phyloP scores from a whole-genome alignment of 2,888 invertebrate species.

The Hirtodrosophila cameraria region DNA sequence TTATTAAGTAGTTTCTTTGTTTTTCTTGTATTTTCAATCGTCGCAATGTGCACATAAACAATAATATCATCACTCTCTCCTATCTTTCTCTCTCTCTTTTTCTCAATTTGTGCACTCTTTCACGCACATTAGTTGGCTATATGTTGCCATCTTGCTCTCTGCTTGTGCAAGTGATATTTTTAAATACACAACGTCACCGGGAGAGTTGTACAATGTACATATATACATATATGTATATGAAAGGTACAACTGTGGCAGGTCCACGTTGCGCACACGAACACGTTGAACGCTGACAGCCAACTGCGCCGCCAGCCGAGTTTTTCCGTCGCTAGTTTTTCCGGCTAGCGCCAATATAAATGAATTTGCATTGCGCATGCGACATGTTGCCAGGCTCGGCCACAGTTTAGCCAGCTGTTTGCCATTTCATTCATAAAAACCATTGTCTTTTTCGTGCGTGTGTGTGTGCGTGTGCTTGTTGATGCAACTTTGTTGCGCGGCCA shows the following conservation, averaged over 20 bases:
- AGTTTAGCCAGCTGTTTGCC: constrained; percentile 31
- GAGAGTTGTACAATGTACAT: constrained; percentile 5
- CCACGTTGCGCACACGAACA: constrained; percentile 62
- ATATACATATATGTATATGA: not conserved
- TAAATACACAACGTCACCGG: constrained; percentile 35
- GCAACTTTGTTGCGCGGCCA: constrained; percentile 52
- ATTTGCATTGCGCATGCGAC: constrained; percentile 59
- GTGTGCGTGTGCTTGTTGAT: constrained; percentile 24
- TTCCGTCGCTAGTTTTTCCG: constrained; percentile 53
- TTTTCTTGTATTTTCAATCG: constrained; percentile 3
- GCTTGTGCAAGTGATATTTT: constrained; percentile 48
- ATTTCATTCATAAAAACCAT: constrained; percentile 68
- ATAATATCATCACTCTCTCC: constrained; percentile 33
- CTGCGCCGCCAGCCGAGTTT: constrained; percentile 65
- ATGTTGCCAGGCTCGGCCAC: constrained; percentile 51
- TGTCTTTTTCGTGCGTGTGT: constrained; percentile 16
- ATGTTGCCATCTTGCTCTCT: constrained; percentile 34
- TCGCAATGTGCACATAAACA: constrained; percentile 30
- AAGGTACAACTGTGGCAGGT: constrained; percentile 24
- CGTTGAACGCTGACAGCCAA: constrained; percentile 71
- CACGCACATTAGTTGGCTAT: constrained; percentile 6
- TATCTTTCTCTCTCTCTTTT: constrained; percentile 4
- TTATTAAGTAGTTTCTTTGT: constrained; percentile 12
- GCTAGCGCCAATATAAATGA: constrained; percentile 33
- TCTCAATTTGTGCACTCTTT: not conserved